These are phyloP conservation scores for Porites lutea DNA, from an alignment of 64 coral and sea anemone genomes.

Conservation along the genomic window DNA sequence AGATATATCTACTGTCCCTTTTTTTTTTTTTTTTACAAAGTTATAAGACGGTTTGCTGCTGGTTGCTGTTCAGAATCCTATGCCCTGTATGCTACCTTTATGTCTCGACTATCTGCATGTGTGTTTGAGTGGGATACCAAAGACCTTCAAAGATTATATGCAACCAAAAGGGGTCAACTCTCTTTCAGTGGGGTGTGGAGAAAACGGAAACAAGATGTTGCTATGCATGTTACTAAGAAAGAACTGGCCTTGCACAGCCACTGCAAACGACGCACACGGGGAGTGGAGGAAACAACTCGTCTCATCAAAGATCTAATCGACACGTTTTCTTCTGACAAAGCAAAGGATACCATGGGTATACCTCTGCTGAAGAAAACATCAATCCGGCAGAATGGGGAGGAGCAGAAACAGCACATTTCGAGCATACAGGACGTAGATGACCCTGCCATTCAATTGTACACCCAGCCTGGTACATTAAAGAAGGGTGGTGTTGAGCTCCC, in stretches of 20 bases:
- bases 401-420: slow-evolving; percentile 39
- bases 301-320: slow-evolving; percentile 30
- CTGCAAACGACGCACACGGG: slow-evolving; percentile 20
- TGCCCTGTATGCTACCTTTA: slow-evolving; percentile 46
- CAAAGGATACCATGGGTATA: slow-evolving; percentile 52
- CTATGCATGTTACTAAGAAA: neutral
- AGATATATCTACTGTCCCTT: no score
- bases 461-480: neutral
- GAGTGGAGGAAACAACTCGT: neutral
- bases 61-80: slow-evolving; percentile 32
- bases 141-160: neutral
- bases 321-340: slow-evolving; percentile 2
- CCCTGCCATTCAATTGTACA: slow-evolving; percentile 1
- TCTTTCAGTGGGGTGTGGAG: neutral
- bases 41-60: slow-evolving; percentile 47
- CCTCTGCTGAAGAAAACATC: slow-evolving; percentile 44
- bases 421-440: slow-evolving; percentile 56
- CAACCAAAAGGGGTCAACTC: neutral
- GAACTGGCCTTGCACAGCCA: slow-evolving; percentile 47
- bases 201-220: neutral
- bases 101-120: neutral
- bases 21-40: no score
- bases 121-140: slow-evolving; percentile 34
- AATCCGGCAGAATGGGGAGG: slow-evolving; percentile 39
- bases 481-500: slow-evolving; percentile 42